These are phyloP conservation scores for Creontiades dilutus DNA, from an alignment of 2,888 invertebrate species.

Conservation along the genomic window DNA sequence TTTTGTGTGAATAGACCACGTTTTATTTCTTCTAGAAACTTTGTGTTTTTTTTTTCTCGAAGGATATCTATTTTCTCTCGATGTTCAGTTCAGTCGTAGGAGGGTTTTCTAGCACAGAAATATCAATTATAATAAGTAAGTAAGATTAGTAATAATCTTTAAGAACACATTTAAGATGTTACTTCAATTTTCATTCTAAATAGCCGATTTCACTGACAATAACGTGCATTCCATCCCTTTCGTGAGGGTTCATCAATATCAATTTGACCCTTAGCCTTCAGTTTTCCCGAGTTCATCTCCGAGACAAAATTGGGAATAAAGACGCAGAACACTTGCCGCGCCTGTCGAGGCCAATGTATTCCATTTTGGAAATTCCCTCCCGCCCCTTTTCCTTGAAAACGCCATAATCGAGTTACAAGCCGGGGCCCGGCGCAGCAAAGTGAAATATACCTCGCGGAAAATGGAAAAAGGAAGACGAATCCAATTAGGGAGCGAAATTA, in stretches of 20 bases:
- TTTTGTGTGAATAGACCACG: too few species aligned
- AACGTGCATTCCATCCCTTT: not conserved
- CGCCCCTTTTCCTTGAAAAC: not conserved
- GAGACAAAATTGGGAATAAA: not conserved
- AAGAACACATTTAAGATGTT: too few species aligned
- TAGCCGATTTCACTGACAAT: not conserved
- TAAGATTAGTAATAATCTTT: too few species aligned
- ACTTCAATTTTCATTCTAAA: not conserved
- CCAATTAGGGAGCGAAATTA: constrained; percentile 24
- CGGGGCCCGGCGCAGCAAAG: not conserved
- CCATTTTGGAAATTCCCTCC: constrained; percentile 9
- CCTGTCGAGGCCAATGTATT: not conserved
- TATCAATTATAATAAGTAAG: too few species aligned
- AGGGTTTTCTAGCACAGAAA: too few species aligned
- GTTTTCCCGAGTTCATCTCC: not conserved
- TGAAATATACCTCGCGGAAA: constrained; percentile 32
- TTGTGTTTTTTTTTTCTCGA: too few species aligned
- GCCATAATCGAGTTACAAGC: constrained; percentile 10
- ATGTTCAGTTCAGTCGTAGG: too few species aligned
- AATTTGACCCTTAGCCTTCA: not conserved
- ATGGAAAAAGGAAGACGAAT: constrained; percentile 10
- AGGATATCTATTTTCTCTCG: too few species aligned
- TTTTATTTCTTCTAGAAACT: too few species aligned
- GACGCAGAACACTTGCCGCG: not conserved
- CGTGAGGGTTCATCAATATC: not conserved